Evolutionary conservation across 2,888 invertebrate genomes (phyloP), one percentile per base, ranked within the genome.

Genomic region (Hypomecis punctinalis): DNA sequence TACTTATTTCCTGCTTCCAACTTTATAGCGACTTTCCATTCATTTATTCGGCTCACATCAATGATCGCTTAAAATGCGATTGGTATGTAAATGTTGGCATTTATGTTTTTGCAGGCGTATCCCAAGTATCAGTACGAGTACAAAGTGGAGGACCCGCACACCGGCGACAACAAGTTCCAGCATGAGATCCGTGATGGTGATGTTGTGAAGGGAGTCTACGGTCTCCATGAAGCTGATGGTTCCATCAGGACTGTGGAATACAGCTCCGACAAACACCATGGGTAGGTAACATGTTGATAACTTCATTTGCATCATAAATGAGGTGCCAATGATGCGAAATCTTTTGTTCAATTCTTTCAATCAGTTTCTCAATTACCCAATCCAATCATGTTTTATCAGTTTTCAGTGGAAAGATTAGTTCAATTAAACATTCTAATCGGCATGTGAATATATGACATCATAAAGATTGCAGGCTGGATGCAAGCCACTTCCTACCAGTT

Each of bases 121-220:
- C 94, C 94, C 35, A 94, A 94, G 83, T 94, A 94, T 81, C 92
- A 93, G 76, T 94, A 94, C 72, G 93, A 94, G 84, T 94, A 94
- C 84, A 94, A 94, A 78, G 94, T 94, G n/a, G 93, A 94, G 68
- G 95, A 95, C 67, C 93, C 93, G 35, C 94, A 94, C 69, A 94
- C 94, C 43, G 95, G 94, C 48, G 94, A 95, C 82, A 94, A 94
- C 75, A 94, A 95, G 82, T 94, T 90, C 84, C 94, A 95, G 73
- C 89, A 93, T 61, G 94, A 95, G 80, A 82, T 88, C 69, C 90
- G 94, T 11, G 94, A 94, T 85, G 95, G 95, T 6, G 94, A 95
- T 73, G 94, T 90, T 11, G 95, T 95, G 56, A 94, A 94, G 79
- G 95, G 95, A 43, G 94, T 95, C 52, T 95, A 95, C 80, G 92